Evolutionary conservation across 2,113 vertebrate genomes (phyloP), one percentile per base, ranked within the genome.

Genomic region (Brachirus orientalis): DNA sequence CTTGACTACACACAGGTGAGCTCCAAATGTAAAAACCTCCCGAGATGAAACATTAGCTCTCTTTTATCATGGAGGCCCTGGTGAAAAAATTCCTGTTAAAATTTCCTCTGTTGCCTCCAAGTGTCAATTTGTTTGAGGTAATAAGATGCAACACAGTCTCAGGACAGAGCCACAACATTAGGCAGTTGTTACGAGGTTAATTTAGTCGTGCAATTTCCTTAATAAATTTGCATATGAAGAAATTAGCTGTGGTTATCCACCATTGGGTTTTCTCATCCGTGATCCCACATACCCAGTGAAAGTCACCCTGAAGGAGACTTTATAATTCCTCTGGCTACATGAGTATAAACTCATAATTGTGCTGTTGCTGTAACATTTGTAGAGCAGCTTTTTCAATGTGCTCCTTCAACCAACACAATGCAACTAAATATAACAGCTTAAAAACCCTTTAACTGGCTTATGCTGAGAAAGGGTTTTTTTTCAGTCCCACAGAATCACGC

Each of bases 241-340:
- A 44, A 43, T 36, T 19, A 28, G 16, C n/a, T 7, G 6, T 3
- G 3, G 5, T 44, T 13, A 18, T 44, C 38, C 11, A 18, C 18
- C 36, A 19, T 11, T 3, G 14, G 19, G 40, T 63, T 54, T 1
- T 40, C 9, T 19, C 36, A 19, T 11, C 19, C 12, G 37, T 13
- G 53, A 19, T 40, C 13, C 18, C 17, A 16, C 37, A 20, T 4
- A 17, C 37, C 17, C 37, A 5, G 18, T 19, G 36, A 17, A 40
- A 19, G 54, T 54, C 33, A 37, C 33, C 52, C 52, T 37, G n/a
- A 5, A 54, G 52, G 52, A 37, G 33, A 43, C 40, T 43, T 43
- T 43, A 43, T 43, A 11, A 13, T 43, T 43, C 40, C 11, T 43
- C 40, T 43, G 40, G 4, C 12, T 12, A 14, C 28, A 28, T 28